Percentiles rank a stretch among this genome's conserved stretches.
Evolutionary conservation across 1,140 invertebrate genomes (phyloP).

Genomic region (Brachionus sp.): DNA sequence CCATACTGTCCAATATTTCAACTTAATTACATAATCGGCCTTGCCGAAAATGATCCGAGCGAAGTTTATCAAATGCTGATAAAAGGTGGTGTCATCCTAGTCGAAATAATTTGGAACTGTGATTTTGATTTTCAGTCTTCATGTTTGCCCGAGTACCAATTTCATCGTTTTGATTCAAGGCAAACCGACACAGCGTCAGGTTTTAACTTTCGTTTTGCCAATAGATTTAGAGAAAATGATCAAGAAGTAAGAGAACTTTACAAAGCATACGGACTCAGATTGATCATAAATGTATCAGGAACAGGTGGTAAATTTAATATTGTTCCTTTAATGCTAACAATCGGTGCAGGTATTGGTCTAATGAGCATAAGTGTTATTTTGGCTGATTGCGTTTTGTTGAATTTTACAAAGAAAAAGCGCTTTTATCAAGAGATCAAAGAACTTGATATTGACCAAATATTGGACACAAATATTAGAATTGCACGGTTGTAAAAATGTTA

Average conservation of each 20-base stretch:
- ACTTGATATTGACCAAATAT: constrained; percentile 8
- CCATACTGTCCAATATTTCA: constrained; percentile 62
- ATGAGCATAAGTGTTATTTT: constrained; percentile 54
- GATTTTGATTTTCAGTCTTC: constrained; percentile 60
- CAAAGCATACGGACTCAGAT: constrained; percentile 63
- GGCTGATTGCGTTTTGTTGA: constrained; percentile 39
- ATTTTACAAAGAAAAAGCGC: constrained; percentile 36
- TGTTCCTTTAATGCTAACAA: constrained; percentile 61
- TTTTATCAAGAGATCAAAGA: constrained; percentile 41
- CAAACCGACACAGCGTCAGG: constrained; percentile 56
- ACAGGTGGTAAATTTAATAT: constrained; percentile 61
- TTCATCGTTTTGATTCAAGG: constrained; percentile 55
- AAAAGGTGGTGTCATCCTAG: constrained; percentile 61
- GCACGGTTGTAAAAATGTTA: background rate
- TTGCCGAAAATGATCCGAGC: constrained; percentile 55
- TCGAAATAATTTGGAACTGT: constrained; percentile 63
- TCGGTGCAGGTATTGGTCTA: constrained; percentile 63
- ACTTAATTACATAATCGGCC: constrained; percentile 58
- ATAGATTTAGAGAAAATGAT: constrained; percentile 56
- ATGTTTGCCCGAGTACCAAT: constrained; percentile 62
- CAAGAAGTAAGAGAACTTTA: constrained; percentile 59
- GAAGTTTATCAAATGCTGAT: constrained; percentile 29
- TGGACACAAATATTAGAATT: background rate
- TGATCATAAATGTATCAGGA: constrained; percentile 61
- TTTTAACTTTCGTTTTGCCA: constrained; percentile 63